Percentiles rank a stretch among this genome's conserved stretches.
Conservation (phyloP, 2,113 vertebrate species). For the Danionella cerebrum region DNA sequence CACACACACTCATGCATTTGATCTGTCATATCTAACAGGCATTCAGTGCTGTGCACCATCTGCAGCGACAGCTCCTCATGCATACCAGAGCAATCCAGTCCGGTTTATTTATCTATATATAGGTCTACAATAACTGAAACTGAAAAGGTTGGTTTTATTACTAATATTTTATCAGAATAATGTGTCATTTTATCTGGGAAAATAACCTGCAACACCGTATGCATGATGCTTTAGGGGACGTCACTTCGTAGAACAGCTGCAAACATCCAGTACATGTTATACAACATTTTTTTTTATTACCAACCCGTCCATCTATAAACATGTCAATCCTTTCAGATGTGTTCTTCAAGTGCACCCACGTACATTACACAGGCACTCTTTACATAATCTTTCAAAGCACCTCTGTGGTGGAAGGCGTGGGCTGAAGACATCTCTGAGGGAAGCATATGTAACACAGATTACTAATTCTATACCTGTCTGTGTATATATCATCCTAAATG, state of each 20-base stretch:
- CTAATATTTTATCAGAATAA: too few species aligned
- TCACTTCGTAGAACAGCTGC: too few species aligned
- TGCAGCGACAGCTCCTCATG: not conserved
- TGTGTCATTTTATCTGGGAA: too few species aligned
- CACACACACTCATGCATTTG: not conserved
- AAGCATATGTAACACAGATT: not conserved
- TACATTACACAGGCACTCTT: slow-evolving; percentile 1
- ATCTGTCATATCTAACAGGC: not conserved
- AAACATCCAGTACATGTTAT: not conserved
- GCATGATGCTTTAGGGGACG: too few species aligned
- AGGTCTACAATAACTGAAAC: too few species aligned
- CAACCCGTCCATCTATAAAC: not conserved
- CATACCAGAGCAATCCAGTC: not conserved
- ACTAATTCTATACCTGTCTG: not conserved
- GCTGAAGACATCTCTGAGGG: not conserved
- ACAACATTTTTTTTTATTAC: not conserved
- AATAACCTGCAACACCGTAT: too few species aligned
- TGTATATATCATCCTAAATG: not conserved
- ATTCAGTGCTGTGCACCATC: not conserved
- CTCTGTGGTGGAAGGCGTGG: not conserved
- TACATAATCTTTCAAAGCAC: not conserved
- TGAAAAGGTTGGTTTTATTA: too few species aligned
- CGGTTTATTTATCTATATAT: not conserved
- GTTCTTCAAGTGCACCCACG: not conserved
- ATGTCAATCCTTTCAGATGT: not conserved